Percentiles rank a stretch among this genome's conserved stretches.
Evolutionary conservation across 2,113 vertebrate species (phyloP).

Genomic region (Rutilus rutilus): DNA sequence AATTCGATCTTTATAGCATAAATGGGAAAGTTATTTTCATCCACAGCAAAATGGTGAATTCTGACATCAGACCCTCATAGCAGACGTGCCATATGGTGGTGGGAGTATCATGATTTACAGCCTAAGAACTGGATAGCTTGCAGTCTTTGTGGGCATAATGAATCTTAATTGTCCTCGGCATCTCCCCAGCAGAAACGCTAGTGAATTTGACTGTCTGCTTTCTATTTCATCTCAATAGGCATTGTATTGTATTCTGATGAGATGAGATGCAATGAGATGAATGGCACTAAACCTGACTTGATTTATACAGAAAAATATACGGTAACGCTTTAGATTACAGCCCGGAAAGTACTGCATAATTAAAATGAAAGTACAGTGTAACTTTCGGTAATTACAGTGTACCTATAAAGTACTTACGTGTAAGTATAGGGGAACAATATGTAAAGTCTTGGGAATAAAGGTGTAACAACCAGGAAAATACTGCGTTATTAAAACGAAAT

Average conservation of each 20-base stretch:
- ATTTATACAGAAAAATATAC: neutral
- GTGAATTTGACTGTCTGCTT: neutral
- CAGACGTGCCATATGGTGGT: conserved; percentile 33
- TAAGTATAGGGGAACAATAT: too few species aligned
- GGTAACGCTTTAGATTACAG: too few species aligned
- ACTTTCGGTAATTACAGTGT: too few species aligned
- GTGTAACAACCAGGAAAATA: too few species aligned
- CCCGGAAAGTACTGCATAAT: too few species aligned
- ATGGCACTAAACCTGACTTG: neutral
- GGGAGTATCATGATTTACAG: conserved; percentile 24
- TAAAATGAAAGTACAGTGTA: too few species aligned
- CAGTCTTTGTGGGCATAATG: conserved; percentile 11
- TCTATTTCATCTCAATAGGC: neutral
- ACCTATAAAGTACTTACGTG: too few species aligned
- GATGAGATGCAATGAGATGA: neutral
- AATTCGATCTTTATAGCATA: conserved; percentile 2
- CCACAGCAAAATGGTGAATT: conserved; percentile 9
- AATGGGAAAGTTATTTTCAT: conserved; percentile 21
- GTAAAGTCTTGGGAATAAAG: too few species aligned
- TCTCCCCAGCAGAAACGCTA: neutral
- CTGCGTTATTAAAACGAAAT: too few species aligned
- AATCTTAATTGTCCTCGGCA: conserved; percentile 16
- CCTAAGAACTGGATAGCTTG: neutral
- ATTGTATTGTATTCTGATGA: conserved; percentile 3
- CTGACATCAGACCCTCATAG: neutral